phyloP scores from a whole-genome alignment of 2,113 vertebrate species.

The Podarcis muralis region DNA sequence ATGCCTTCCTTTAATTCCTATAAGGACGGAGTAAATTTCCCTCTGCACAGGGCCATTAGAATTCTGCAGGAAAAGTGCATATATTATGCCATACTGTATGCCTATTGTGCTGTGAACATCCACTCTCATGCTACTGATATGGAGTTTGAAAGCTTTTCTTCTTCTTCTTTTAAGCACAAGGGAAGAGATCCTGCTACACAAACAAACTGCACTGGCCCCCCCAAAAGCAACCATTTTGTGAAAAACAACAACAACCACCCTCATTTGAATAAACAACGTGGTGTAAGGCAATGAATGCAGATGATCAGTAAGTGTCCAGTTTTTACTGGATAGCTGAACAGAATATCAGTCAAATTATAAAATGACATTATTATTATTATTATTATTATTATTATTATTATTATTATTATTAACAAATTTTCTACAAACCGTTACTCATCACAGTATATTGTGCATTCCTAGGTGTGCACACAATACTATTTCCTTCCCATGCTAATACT shows the following conservation, averaged over 20 bases:
- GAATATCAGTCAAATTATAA: conserved; percentile 12
- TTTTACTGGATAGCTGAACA: conserved; percentile 47
- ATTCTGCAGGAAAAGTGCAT: conserved; percentile 74
- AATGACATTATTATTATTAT: background rate
- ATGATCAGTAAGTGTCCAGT: conserved; percentile 56
- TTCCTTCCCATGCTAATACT: no score
- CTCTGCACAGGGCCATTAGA: conserved; percentile 68
- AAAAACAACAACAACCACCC: conserved; percentile 8
- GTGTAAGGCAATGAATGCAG: conserved; percentile 68
- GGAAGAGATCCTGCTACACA: conserved; percentile 69
- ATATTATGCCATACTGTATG: conserved; percentile 78
- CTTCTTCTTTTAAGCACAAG: conserved; percentile 63
- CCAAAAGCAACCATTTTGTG: conserved; percentile 75
- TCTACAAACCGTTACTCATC: no score
- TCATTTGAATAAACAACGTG: conserved; percentile 79
- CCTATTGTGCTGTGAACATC: conserved; percentile 72
- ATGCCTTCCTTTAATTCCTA: conserved; percentile 76
- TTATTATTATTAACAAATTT: no score
- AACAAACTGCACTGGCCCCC: conserved; percentile 57
- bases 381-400: no score
- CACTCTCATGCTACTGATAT: conserved; percentile 66
- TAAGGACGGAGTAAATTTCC: conserved; percentile 72
- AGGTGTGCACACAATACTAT: no score
- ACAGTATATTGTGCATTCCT: no score
- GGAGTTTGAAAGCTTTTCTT: conserved; percentile 73